Evolutionary conservation across 2,113 vertebrate species (phyloP).

Genomic region (Poeciliopsis turrubarensis): DNA sequence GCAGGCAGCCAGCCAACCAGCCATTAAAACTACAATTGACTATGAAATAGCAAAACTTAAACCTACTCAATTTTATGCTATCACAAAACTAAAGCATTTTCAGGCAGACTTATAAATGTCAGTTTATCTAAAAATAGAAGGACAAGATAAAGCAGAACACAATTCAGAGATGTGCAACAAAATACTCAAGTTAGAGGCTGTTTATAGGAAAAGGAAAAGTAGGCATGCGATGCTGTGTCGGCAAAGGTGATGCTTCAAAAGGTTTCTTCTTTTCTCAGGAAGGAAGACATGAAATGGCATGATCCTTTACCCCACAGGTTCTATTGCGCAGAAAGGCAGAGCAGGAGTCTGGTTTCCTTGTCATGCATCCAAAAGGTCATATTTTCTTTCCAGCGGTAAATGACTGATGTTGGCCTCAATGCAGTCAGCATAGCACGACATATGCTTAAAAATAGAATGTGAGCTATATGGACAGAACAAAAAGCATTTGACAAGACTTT

Average conservation of each 20-base stretch:
- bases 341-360: slow-evolving; percentile 36
- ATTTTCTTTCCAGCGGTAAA: slow-evolving; percentile 46
- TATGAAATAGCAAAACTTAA: too few relatives aligned
- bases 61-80: too few relatives aligned
- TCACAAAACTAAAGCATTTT: too few relatives aligned
- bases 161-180: too few relatives aligned
- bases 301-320: slow-evolving; percentile 42
- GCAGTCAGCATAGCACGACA: slow-evolving; percentile 27
- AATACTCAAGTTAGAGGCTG: background rate
- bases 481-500: background rate
- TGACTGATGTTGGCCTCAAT: slow-evolving; percentile 53
- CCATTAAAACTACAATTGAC: too few relatives aligned
- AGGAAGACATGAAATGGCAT: slow-evolving; percentile 23
- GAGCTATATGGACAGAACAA: slow-evolving; percentile 10
- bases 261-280: slow-evolving; percentile 12
- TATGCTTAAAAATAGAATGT: slow-evolving; percentile 32
- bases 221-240: background rate
- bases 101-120: too few relatives aligned
- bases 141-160: too few relatives aligned
- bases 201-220: background rate
- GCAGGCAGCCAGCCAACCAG: too few relatives aligned
- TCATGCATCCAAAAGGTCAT: slow-evolving; percentile 43
- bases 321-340: slow-evolving; percentile 25
- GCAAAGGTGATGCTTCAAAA: slow-evolving; percentile 8
- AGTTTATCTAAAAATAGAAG: too few relatives aligned